Evolutionary conservation across 2,888 invertebrate species (phyloP), one percentile per base, ranked within the genome.

Genomic region (Zaprionus lineosus): DNA sequence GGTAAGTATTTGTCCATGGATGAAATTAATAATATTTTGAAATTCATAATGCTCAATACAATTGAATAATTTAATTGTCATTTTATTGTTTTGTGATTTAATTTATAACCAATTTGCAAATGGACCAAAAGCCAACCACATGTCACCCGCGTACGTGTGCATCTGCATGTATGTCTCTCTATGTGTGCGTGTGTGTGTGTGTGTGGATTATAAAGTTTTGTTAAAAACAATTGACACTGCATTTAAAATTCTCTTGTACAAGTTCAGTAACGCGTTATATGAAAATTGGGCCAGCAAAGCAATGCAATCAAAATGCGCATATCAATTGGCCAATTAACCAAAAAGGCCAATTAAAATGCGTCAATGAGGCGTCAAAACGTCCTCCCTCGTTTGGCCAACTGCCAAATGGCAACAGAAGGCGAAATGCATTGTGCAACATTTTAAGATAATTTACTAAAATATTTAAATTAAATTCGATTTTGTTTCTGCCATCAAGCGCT

Each of bases 281-380:
- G n/a, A n/a, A n/a, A 74, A 72, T 81, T 74, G 52, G 40, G 11
- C 33, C 33, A 33, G 14, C 44, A 63, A 52, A 57, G 50, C 43
- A 56, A 63, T 52, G 55, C 62, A 65, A 78, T 72, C 63, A 63
- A 75, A 73, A 60, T 52, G 39, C 44, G 55, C 64, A 67, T 63
- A 74, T 78, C 76, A 74, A 78, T 75, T 76, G 68, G 46, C 62
- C 81, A 79, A 79, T 79, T 78, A 78, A 74, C 70, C 53, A 61
- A 57, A 53, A 64, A 60, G 59, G 52, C 48, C 70, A 75, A 78
- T 75, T 75, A 82, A 71, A 78, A 47, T 50, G 69, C 48, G 51
- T 67, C 58, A 76, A 56, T 60, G 48, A 34, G 55, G 46, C 74
- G 48, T 58, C 57, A 63, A 63, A 74, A 56, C 50, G 36, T 68